A percentile compares a stretch with the other conserved stretches of the same genome.
Evolutionary conservation across 2,888 invertebrate genomes (phyloP).

Genomic region (Andrena bicolor): DNA sequence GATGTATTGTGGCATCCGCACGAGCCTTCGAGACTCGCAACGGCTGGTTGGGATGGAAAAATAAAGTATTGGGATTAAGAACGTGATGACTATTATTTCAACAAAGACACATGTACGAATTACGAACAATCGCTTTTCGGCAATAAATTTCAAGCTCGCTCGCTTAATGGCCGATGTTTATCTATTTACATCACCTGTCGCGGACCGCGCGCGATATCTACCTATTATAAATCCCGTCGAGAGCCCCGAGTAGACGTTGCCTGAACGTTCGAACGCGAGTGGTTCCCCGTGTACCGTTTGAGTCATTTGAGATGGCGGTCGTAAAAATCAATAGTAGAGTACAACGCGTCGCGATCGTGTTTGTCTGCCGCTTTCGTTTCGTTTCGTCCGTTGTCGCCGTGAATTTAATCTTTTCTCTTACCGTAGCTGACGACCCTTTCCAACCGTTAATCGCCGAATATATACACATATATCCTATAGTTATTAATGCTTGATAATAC

Average conservation of each 20-base stretch:
- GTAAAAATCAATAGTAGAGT: conserved; percentile 67
- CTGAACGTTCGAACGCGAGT: background rate
- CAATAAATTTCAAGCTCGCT: no score
- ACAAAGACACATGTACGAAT: conserved; percentile 5
- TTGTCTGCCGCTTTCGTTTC: conserved; percentile 55
- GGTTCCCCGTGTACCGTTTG: background rate
- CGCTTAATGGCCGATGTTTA: no score
- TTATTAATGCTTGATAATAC: background rate
- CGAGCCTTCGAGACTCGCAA: conserved; percentile 98
- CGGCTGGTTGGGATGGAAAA: conserved; percentile 99
- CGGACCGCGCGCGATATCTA: no score
- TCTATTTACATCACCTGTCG: no score
- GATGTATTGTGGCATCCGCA: conserved; percentile 99
- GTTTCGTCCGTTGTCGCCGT: conserved; percentile 9
- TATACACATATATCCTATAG: background rate
- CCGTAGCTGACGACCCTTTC: background rate
- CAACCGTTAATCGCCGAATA: conserved; percentile 4
- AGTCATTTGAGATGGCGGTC: conserved; percentile 22
- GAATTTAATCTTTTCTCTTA: conserved; percentile 42
- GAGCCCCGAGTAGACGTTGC: no score
- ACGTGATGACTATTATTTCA: background rate
- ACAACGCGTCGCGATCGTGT: conserved; percentile 43
- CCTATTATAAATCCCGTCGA: no score
- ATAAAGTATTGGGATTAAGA: conserved; percentile 99
- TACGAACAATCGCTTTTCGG: no score